These are phyloP conservation scores for Oxycera nigricornis DNA, from an alignment of 2,888 invertebrate genomes.

Conservation along the genomic window DNA sequence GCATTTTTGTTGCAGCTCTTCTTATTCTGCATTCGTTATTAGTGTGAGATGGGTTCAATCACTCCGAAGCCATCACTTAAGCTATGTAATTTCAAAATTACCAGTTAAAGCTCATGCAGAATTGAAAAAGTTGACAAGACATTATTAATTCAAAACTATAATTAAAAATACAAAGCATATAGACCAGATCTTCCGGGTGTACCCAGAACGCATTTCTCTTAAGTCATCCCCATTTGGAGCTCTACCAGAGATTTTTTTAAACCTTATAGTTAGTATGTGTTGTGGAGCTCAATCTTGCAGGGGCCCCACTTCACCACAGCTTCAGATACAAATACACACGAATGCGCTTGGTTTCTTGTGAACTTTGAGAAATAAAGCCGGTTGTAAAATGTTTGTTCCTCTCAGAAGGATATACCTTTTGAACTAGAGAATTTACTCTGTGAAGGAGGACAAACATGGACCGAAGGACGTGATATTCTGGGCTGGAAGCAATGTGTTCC, in stretches of 20 bases:
- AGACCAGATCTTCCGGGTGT: too few species aligned
- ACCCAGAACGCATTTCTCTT: too few species aligned
- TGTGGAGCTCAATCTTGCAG: constrained; percentile 6
- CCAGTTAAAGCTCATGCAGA: too few species aligned
- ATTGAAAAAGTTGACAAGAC: too few species aligned
- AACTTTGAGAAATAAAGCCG: constrained; percentile 14
- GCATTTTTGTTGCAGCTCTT: too few species aligned
- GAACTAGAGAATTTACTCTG: neutral
- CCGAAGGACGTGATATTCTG: neutral
- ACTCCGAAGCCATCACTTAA: too few species aligned
- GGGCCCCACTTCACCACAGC: constrained; percentile 19
- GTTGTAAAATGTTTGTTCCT: neutral
- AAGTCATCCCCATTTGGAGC: neutral
- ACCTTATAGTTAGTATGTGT: constrained; percentile 1
- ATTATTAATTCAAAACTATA: too few species aligned
- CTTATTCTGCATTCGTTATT: too few species aligned
- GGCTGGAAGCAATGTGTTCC: constrained; percentile 1
- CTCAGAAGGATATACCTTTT: neutral
- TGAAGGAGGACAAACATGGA: constrained; percentile 2
- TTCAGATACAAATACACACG: neutral
- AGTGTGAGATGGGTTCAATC: too few species aligned
- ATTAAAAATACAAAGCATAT: too few species aligned
- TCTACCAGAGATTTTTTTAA: constrained; percentile 1
- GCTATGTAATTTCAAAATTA: too few species aligned
- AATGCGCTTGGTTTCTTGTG: neutral